Base-by-base conservation (phyloP, 2,888 invertebrate species). In the Liopterus haemorrhoidalis region DNA sequence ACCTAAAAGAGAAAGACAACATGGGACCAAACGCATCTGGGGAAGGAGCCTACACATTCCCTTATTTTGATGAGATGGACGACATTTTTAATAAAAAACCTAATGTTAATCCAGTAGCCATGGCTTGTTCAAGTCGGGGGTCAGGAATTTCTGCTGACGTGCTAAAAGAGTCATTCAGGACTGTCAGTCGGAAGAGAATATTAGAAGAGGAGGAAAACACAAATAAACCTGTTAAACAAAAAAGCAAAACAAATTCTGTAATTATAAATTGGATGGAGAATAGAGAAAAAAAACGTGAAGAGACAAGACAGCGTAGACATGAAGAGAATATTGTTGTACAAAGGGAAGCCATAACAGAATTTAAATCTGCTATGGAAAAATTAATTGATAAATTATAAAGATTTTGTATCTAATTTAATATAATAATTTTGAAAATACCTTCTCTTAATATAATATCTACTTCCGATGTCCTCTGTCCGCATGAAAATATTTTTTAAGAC, bases 1-100 rank as follows among this genome's bases (percentile, higher is more conserved):
- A 14, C 1, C 14, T 32, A 11, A 14, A 32, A 32, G 16, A 32
- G 2, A 32, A 32, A 14, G 32, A 32, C 9, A 32, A 2, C 9
- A 32, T 16, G n/a, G n/a, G n/a, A n/a, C n/a, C n/a, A 32, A 32
- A 32, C 9, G 16, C 15, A 12, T 15, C 15, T 32, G 32, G 32
- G 5, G 32, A 14, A 32, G 14, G 15, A 15, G 15, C 15, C n/a
- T 2, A 16, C 1, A n/a, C 5, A 16, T 32, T 32, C 2, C 6
- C 14, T 14, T 32, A 12, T 1, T 14, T 16, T 16, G 32, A 32
- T 9, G 11, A 32, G 5, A 32, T 32, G 32, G 32, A 32, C 16
- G 32, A 2, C n/a, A 32, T 32, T 14, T 32, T 16, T 5, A 18
- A 5, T 2, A 11, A 32, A 32, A 32, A 2, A 14, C 32, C 2